phyloP scores from a whole-genome alignment of 2,888 invertebrate genomes.

The Leucoma salicis region DNA sequence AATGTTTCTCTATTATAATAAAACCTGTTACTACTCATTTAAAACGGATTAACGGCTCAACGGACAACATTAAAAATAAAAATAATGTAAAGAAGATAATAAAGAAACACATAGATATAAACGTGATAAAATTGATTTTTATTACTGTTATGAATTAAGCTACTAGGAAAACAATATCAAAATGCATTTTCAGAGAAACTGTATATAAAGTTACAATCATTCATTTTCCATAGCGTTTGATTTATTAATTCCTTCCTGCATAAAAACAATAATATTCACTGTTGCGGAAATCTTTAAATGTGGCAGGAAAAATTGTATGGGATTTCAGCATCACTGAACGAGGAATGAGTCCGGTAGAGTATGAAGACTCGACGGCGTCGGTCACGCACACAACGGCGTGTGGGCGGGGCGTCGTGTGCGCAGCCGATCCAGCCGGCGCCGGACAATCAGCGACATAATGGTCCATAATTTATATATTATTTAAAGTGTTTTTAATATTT shows the following conservation, averaged over 20 bases:
- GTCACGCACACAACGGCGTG: constrained; percentile 42
- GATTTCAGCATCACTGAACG: constrained; percentile 25
- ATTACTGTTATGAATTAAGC: too few species aligned
- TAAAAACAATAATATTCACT: constrained; percentile 2
- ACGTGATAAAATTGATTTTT: too few species aligned
- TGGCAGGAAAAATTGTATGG: constrained; percentile 29
- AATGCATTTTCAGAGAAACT: too few species aligned
- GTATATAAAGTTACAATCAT: too few species aligned
- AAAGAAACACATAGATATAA: too few species aligned
- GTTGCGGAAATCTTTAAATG: constrained; percentile 13
- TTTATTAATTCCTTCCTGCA: background rate
- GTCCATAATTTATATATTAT: background rate
- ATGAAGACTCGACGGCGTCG: constrained; percentile 48
- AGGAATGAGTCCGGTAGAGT: constrained; percentile 20
- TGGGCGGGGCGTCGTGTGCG: constrained; percentile 58
- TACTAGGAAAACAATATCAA: too few species aligned
- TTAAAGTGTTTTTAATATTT: background rate
- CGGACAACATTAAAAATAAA: too few species aligned
- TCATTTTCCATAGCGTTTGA: too few species aligned
- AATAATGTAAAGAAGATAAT: too few species aligned
- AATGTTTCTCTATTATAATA: too few species aligned
- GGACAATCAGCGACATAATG: constrained; percentile 36
- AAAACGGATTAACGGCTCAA: too few species aligned
- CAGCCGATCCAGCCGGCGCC: constrained; percentile 51
- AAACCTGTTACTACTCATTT: too few species aligned